A percentile compares a stretch with the other conserved stretches of the same genome.
Evolutionary conservation across 2,888 invertebrate genomes (phyloP).

Genomic region (Noctuana brunneofusca): DNA sequence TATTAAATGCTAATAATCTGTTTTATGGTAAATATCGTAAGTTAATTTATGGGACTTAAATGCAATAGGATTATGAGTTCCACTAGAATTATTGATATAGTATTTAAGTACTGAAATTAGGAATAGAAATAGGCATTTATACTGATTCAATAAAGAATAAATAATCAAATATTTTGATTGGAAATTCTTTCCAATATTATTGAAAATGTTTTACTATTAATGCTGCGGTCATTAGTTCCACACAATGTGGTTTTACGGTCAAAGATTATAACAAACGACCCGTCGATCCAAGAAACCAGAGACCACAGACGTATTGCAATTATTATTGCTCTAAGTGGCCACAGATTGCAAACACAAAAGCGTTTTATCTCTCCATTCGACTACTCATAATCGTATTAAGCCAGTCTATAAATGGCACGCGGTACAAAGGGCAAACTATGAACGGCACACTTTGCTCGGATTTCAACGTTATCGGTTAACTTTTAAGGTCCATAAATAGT

Average conservation of each 20-base stretch:
- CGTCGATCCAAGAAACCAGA: conserved; percentile 3
- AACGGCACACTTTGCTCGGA: conserved; percentile 53
- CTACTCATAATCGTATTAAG: conserved; percentile 51
- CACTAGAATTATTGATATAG: no score
- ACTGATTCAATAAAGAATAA: no score
- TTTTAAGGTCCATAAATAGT: conserved; percentile 66
- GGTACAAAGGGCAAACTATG: conserved; percentile 51
- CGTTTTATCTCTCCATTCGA: conserved; percentile 36
- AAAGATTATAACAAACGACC: conserved; percentile 20
- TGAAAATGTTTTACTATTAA: background rate
- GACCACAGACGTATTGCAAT: conserved; percentile 14
- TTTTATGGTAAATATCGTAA: no score
- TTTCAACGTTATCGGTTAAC: conserved; percentile 55
- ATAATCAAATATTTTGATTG: no score
- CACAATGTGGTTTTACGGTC: conserved; percentile 16
- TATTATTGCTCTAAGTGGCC: conserved; percentile 21
- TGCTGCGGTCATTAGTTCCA: conserved; percentile 8
- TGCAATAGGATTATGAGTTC: no score
- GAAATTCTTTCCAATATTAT: background rate
- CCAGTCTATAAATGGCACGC: conserved; percentile 45
- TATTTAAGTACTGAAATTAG: no score
- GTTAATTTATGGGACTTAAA: no score
- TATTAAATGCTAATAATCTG: background rate
- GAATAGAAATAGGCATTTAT: no score
- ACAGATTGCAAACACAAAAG: conserved; percentile 22